These are phyloP conservation scores for Listronotus oregonensis DNA, from an alignment of 1,140 invertebrate species.

Conservation along the genomic window DNA sequence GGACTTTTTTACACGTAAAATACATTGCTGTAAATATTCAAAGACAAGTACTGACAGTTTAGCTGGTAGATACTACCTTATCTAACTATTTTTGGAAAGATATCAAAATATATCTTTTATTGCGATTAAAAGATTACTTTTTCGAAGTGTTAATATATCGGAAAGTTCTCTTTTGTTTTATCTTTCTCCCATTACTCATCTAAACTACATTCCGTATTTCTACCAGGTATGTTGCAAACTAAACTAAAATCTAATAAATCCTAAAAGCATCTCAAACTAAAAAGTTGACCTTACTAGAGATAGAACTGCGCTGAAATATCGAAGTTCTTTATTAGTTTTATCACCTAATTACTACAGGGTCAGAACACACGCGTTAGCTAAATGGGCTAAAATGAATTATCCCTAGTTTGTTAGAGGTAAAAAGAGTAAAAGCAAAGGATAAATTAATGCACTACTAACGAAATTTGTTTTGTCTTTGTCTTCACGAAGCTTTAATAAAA, in stretches of 20 bases:
- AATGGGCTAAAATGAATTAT: constrained; percentile 25
- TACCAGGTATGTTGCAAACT: too few species aligned
- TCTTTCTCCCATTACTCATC: too few species aligned
- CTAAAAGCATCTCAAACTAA: constrained; percentile 17
- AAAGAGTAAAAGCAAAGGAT: neutral
- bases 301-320: constrained; percentile 3
- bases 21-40: too few species aligned
- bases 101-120: too few species aligned
- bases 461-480: neutral
- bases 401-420: constrained; percentile 7
- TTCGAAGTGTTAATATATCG: too few species aligned
- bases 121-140: too few species aligned
- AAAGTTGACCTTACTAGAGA: constrained; percentile 9
- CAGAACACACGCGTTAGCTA: constrained; percentile 20
- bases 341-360: constrained; percentile 21
- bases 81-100: too few species aligned
- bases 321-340: constrained; percentile 24
- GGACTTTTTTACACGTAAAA: too few species aligned
- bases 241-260: constrained; percentile 11
- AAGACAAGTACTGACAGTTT: too few species aligned
- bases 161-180: too few species aligned
- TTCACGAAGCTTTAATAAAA: neutral
- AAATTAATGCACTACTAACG: constrained; percentile 1
- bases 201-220: too few species aligned
- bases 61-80: too few species aligned